Conservation (phyloP, 1,140 invertebrate genomes). For the Drosophila kepulauana region DNA sequence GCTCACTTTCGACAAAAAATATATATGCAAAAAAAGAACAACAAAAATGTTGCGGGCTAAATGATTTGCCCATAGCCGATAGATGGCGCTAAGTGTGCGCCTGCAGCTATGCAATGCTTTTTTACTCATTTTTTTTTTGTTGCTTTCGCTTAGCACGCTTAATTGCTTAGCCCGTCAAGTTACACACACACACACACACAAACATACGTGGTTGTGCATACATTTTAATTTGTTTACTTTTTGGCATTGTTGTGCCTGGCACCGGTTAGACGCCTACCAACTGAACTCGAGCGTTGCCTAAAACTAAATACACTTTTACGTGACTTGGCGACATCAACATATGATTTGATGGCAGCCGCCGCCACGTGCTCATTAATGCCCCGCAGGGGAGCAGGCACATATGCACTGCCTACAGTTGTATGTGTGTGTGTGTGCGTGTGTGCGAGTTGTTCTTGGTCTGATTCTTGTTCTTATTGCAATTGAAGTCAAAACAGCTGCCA, state of each 20-base stretch:
- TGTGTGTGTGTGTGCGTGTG: not conserved
- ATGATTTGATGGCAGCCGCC: conserved; percentile 49
- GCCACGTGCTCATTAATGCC: conserved; percentile 48
- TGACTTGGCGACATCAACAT: conserved; percentile 74
- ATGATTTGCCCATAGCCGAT: conserved; percentile 61
- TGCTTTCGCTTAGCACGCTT: conserved; percentile 59
- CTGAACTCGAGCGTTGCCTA: conserved; percentile 20
- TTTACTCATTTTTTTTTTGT: conserved; percentile 9
- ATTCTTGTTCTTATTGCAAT: conserved; percentile 11
- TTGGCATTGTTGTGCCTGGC: conserved; percentile 64
- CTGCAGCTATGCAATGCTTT: conserved; percentile 69
- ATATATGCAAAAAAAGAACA: conserved; percentile 23
- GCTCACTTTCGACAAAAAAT: conserved; percentile 21
- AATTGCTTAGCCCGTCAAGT: conserved; percentile 58
- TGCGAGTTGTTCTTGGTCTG: conserved; percentile 2
- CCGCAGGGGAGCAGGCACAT: conserved; percentile 8
- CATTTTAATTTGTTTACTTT: conserved; percentile 81
- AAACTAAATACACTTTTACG: conserved; percentile 77
- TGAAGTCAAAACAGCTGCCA: not conserved
- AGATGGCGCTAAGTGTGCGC: conserved; percentile 44
- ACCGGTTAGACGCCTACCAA: conserved; percentile 2
- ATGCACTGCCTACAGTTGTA: conserved; percentile 12
- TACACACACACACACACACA: conserved; percentile 28
- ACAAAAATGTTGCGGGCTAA: conserved; percentile 42
- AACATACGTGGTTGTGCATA: conserved; percentile 61